Evolutionary conservation across 2,797 vertebrate genomes (phyloP).

Genomic region (Lophotriccus pileatus): DNA sequence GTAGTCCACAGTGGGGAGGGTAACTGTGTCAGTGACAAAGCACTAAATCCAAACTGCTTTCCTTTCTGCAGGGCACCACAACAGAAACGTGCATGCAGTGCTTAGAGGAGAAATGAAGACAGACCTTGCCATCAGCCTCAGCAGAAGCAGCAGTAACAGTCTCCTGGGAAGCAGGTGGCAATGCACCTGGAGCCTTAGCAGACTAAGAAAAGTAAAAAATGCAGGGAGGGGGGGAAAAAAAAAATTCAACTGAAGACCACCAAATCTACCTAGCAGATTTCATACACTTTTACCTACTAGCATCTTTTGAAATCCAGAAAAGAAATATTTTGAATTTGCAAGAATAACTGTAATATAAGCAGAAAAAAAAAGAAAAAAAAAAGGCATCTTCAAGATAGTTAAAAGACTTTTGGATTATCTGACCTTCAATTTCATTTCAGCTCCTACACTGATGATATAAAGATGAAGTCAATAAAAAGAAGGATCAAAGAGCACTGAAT

Average conservation of each 20-base stretch:
- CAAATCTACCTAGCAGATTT: slow-evolving; percentile 26
- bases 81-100: slow-evolving; percentile 75
- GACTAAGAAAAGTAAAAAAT: slow-evolving; percentile 83
- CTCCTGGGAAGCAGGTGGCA: slow-evolving; percentile 85
- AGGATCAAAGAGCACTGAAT: neutral
- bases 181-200: slow-evolving; percentile 88
- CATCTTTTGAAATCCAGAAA: neutral
- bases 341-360: neutral
- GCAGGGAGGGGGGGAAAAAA: neutral
- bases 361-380: neutral
- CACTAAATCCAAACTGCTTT: neutral
- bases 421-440: neutral
- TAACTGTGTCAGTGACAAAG: neutral
- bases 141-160: slow-evolving; percentile 78
- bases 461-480: neutral
- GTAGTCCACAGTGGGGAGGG: neutral
- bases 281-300: neutral
- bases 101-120: slow-evolving; percentile 76
- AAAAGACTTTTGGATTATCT: neutral
- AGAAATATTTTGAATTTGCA: neutral
- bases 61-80: slow-evolving; percentile 9
- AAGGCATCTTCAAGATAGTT: neutral
- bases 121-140: slow-evolving; percentile 94
- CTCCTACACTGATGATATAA: neutral
- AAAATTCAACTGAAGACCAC: slow-evolving; percentile 65